phyloP scores from a whole-genome alignment of 2,888 invertebrate genomes.

The Buathra laborator region DNA sequence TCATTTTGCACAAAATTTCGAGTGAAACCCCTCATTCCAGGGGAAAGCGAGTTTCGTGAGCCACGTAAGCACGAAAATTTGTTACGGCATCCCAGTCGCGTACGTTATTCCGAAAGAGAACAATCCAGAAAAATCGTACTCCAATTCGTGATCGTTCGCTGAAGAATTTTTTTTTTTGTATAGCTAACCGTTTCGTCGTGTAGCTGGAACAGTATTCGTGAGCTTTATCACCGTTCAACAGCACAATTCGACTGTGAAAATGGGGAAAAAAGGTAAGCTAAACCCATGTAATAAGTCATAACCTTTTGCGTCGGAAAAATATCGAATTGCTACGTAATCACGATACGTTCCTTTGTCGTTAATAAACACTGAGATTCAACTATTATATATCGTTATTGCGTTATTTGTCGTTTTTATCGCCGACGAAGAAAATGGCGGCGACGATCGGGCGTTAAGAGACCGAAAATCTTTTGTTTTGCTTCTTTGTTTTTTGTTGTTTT shows the following conservation, averaged over 20 bases:
- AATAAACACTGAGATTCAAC: background rate
- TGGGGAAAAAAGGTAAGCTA: conserved; percentile 60
- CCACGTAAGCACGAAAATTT: background rate
- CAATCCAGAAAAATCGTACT: background rate
- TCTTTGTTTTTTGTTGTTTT: background rate
- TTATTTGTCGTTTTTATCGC: background rate
- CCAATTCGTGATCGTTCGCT: background rate
- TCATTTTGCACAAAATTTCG: conserved; percentile 1
- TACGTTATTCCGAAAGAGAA: background rate
- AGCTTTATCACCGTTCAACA: background rate
- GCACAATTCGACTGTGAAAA: conserved; percentile 10
- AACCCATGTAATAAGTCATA: background rate
- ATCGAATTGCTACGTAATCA: background rate
- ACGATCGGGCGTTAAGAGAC: background rate
- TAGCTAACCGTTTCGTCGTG: background rate
- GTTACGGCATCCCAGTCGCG: background rate
- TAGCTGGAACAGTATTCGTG: background rate
- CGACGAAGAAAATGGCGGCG: background rate
- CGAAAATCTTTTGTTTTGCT: background rate
- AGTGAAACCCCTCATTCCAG: background rate
- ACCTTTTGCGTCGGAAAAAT: conserved; percentile 8
- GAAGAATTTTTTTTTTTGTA: background rate
- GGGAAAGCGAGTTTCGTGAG: background rate
- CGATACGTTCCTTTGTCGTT: background rate
- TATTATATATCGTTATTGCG: background rate